Evolutionary conservation across 2,888 invertebrate species (phyloP).

Genomic region (Agrochola macilenta): DNA sequence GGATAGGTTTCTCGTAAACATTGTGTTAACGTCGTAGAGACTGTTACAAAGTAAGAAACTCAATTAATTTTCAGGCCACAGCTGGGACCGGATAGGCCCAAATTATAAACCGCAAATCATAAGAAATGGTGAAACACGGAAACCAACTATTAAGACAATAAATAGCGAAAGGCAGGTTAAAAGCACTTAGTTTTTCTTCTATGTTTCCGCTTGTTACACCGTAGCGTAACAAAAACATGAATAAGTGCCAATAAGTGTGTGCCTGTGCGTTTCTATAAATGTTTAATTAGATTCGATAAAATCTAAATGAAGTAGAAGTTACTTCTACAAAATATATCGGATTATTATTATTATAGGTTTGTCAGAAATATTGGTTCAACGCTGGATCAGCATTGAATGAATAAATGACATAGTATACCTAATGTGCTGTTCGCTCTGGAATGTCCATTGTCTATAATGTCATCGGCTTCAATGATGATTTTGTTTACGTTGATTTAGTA

Average conservation of each 20-base stretch:
- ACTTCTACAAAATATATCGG: not conserved
- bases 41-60: slow-evolving; percentile 24
- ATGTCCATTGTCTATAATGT: slow-evolving; percentile 21
- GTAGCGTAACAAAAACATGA: slow-evolving; percentile 43
- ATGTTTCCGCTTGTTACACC: slow-evolving; percentile 48
- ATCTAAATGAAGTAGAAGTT: slow-evolving; percentile 7
- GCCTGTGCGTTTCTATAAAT: not conserved
- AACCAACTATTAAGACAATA: slow-evolving; percentile 72
- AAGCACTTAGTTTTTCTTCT: slow-evolving; percentile 43
- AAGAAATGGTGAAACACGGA: slow-evolving; percentile 77
- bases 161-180: slow-evolving; percentile 46
- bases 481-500: slow-evolving; percentile 12
- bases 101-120: slow-evolving; percentile 74
- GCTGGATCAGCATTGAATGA: not conserved
- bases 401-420: not conserved
- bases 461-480: slow-evolving; percentile 9
- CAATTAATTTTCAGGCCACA: slow-evolving; percentile 57
- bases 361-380: slow-evolving; percentile 4
- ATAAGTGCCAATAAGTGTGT: not conserved
- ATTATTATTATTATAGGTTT: slow-evolving; percentile 2
- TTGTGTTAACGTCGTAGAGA: not conserved
- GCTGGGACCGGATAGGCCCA: slow-evolving; percentile 72
- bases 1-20: slow-evolving; percentile 30
- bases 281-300: not conserved
- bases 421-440: slow-evolving; percentile 1